Conservation (phyloP, 2,113 vertebrate species). For the Myrmecobius fasciatus region DNA sequence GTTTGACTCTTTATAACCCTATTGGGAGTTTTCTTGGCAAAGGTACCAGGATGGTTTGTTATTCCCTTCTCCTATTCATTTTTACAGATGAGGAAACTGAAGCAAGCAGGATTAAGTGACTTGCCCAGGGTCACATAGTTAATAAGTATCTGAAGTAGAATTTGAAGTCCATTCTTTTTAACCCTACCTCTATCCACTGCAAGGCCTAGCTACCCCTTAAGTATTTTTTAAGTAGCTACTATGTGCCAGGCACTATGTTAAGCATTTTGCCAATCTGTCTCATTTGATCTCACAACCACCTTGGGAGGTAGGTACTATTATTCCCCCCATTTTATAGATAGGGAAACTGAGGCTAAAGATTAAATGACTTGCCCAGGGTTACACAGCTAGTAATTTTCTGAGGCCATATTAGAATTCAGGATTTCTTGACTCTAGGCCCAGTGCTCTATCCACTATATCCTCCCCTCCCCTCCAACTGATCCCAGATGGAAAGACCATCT, state of each 20-base stretch:
- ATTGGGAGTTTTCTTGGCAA: background rate
- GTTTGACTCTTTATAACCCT: background rate
- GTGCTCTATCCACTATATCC: background rate
- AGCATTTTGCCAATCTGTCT: too few relatives aligned
- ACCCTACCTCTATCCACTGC: too few relatives aligned
- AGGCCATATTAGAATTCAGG: background rate
- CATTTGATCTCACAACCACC: too few relatives aligned
- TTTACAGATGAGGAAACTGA: background rate
- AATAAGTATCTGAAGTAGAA: background rate
- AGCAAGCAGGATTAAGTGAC: background rate
- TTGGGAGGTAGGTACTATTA: too few relatives aligned
- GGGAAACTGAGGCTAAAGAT: background rate
- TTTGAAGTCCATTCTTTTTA: background rate
- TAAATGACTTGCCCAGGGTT: background rate
- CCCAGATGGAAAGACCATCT: background rate
- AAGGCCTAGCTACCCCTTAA: too few relatives aligned
- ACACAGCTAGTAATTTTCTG: background rate
- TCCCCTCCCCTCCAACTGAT: too few relatives aligned
- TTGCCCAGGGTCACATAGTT: background rate
- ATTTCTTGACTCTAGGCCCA: background rate
- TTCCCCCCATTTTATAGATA: too few relatives aligned
- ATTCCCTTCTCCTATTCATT: background rate
- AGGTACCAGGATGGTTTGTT: background rate
- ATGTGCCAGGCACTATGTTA: too few relatives aligned
- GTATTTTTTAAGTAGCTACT: too few relatives aligned